A percentile compares a stretch with the other conserved stretches of the same genome.
phyloP scores from a whole-genome alignment of 2,797 vertebrate species.

The Mormyrops attenuatus region DNA sequence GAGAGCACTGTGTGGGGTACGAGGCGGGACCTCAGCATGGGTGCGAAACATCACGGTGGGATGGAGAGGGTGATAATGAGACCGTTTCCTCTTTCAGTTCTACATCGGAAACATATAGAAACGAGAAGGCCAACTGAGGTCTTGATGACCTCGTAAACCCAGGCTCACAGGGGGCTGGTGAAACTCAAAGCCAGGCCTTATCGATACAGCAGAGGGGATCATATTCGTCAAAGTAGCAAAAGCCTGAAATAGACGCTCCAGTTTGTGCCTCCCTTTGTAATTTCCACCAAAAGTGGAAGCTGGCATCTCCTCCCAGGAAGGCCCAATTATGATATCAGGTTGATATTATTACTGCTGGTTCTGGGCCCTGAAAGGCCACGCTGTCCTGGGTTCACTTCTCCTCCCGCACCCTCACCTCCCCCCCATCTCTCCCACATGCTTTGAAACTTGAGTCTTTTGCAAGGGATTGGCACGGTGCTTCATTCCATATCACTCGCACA shows the following conservation, averaged over 20 bases:
- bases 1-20: constrained; percentile 31
- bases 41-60: constrained; percentile 24
- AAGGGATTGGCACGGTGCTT: constrained; percentile 15
- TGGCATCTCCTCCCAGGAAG: constrained; percentile 51
- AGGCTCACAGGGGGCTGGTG: constrained; percentile 46
- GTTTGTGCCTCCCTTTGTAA: constrained; percentile 45
- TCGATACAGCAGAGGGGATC: constrained; percentile 53
- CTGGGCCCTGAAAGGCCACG: constrained; percentile 56
- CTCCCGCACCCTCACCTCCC: constrained; percentile 22
- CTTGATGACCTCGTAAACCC: constrained; percentile 47
- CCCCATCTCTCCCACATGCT: constrained; percentile 36
- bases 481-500: constrained; percentile 13
- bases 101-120: constrained; percentile 47
- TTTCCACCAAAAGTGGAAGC: constrained; percentile 54
- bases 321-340: constrained; percentile 65
- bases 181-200: constrained; percentile 43
- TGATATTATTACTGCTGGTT: constrained; percentile 68
- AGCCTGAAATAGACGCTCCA: constrained; percentile 47
- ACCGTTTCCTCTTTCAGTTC: constrained; percentile 39
- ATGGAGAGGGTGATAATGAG: constrained; percentile 22
- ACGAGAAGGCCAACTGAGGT: constrained; percentile 53
- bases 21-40: not conserved
- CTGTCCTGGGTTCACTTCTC: constrained; percentile 42
- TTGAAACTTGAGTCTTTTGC: constrained; percentile 48
- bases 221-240: constrained; percentile 54